Evolutionary conservation across 2,888 invertebrate species (phyloP), one percentile per base, ranked within the genome.

Genomic region (Asteroscopus sphinx): DNA sequence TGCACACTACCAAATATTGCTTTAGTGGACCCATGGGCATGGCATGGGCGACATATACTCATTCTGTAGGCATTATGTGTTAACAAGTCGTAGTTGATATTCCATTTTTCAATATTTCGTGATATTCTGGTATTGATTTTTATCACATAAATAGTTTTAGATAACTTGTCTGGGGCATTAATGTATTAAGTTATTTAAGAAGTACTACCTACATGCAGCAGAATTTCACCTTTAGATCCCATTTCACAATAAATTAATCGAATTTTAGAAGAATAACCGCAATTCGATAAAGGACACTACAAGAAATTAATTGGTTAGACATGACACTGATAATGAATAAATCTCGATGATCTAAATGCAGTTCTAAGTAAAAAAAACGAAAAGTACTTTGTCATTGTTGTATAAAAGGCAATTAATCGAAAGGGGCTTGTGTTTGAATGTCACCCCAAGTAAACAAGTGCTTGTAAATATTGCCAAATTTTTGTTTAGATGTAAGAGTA

Each of bases 401-500:
- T 21, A 21, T n/a, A n/a, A n/a, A n/a, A n/a, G n/a, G n/a, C n/a
- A n/a, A n/a, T n/a, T n/a, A n/a, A n/a, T n/a, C n/a, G n/a, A n/a
- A 6, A 6, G 21, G 21, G 21, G 21, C 21, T 21, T 21, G 9
- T 17, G 0, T 47, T n/a, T 36, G 2, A 35, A 41, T 42, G 40
- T 53, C 53, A 49, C 12, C 12, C 48, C 17, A 53, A 16, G 9
- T 39, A 57, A 40, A 47, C 11, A 36, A 53, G 40, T 40, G 75
- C 79, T 64, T 79, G 79, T 80, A 79, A 71, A 76, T 80, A 77
- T 45, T 68, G 73, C 79, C 68, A 68, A 73, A 61, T 42, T 57
- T 57, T 48, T 60, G 51, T 69, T 35, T 58, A 58, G 33, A 58
- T 41, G 1, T 65, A 66, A 69, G 41, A 26, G 35, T 46, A 58